Conservation (phyloP, 2,113 vertebrate genomes). For the Cyanoramphus novaezelandiae region DNA sequence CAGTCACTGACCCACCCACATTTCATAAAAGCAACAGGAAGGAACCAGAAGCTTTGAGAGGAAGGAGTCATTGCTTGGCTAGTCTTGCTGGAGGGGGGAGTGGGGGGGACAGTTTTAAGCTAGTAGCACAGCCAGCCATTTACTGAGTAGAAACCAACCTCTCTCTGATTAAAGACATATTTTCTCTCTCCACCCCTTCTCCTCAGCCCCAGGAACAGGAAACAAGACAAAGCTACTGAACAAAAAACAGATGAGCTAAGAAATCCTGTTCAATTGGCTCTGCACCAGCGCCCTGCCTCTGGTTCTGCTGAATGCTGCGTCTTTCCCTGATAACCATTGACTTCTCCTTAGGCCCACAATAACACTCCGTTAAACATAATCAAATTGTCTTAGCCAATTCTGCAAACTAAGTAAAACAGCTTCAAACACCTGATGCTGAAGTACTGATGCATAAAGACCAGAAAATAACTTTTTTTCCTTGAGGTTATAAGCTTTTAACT, state of each 20-base stretch:
- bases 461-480: background rate
- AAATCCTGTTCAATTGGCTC: slow-evolving; percentile 11
- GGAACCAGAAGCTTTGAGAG: background rate
- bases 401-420: background rate
- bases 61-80: background rate
- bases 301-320: background rate
- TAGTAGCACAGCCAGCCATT: background rate
- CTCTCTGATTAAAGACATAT: background rate
- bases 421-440: background rate
- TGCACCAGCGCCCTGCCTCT: background rate
- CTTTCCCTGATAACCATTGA: background rate
- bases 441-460: background rate
- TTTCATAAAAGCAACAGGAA: background rate
- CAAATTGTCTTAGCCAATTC: background rate
- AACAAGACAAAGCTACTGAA: background rate
- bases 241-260: slow-evolving; percentile 33
- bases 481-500: background rate
- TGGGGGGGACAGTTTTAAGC: background rate
- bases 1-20: background rate
- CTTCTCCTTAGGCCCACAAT: background rate
- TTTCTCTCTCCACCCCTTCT: background rate
- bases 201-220: background rate
- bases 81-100: background rate
- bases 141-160: background rate
- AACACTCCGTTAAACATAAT: background rate